Evolutionary conservation across 2,888 invertebrate genomes (phyloP).

Genomic region (Pterostichus madidus): DNA sequence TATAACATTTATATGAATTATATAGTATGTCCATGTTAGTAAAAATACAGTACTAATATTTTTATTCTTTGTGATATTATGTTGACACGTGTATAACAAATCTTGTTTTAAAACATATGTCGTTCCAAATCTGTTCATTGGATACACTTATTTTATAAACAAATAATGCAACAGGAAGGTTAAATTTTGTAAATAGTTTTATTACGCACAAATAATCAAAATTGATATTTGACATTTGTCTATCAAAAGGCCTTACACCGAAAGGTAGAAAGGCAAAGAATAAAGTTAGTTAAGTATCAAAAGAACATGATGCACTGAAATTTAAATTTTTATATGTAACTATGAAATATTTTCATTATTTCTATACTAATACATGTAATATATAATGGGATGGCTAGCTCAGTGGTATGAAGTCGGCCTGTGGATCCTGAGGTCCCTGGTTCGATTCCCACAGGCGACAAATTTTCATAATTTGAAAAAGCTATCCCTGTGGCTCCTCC

Average conservation of each 20-base stretch:
- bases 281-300: too few species aligned
- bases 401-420: too few species aligned
- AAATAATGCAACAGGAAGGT: not conserved
- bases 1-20: conserved; percentile 41
- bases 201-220: not conserved
- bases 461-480: too few species aligned
- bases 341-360: not conserved
- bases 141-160: not conserved
- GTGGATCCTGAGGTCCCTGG: too few species aligned
- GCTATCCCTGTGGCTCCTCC: too few species aligned
- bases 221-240: not conserved
- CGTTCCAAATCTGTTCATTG: not conserved
- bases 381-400: too few species aligned
- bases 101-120: not conserved
- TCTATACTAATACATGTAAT: too few species aligned
- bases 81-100: not conserved
- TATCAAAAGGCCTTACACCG: too few species aligned
- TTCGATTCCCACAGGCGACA: too few species aligned
- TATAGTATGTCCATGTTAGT: conserved; percentile 33
- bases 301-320: not conserved
- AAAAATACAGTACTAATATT: conserved; percentile 16
- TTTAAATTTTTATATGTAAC: not conserved
- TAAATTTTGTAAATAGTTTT: conserved; percentile 4
- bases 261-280: too few species aligned
- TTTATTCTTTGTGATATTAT: not conserved